These are phyloP conservation scores for Heliconius ethilla DNA, from an alignment of 2,888 invertebrate species.

Conservation along the genomic window DNA sequence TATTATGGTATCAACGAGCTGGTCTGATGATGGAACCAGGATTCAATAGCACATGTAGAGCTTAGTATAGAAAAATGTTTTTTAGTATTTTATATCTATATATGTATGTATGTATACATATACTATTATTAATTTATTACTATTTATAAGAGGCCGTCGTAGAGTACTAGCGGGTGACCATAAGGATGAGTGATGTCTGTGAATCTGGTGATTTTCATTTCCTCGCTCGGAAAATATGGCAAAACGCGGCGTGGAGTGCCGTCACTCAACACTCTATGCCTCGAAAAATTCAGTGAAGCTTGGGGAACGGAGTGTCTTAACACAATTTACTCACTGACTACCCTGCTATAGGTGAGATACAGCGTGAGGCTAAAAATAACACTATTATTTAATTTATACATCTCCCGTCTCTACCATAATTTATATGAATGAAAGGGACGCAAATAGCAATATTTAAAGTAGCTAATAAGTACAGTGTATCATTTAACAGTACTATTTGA, in stretches of 20 bases:
- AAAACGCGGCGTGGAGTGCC: background rate
- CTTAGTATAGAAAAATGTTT: too few species aligned
- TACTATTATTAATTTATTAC: too few species aligned
- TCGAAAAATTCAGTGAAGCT: background rate
- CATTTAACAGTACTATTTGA: slow-evolving; percentile 14
- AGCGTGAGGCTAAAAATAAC: background rate
- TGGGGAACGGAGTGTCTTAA: background rate
- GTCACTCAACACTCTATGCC: background rate
- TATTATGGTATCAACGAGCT: too few species aligned
- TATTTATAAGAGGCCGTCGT: too few species aligned
- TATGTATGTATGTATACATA: too few species aligned
- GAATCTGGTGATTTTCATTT: background rate
- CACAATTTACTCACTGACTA: background rate
- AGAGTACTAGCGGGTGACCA: too few species aligned
- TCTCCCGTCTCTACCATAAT: background rate
- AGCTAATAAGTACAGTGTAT: background rate
- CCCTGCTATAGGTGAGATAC: background rate
- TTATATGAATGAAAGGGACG: background rate
- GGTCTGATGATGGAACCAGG: too few species aligned
- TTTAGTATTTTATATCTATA: too few species aligned
- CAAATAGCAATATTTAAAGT: background rate
- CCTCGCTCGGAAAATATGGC: background rate
- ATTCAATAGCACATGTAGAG: too few species aligned
- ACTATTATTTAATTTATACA: background rate
- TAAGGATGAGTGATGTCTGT: too few species aligned